phyloP scores from a whole-genome alignment of 2,888 invertebrate genomes.

The Aromia moschata region DNA sequence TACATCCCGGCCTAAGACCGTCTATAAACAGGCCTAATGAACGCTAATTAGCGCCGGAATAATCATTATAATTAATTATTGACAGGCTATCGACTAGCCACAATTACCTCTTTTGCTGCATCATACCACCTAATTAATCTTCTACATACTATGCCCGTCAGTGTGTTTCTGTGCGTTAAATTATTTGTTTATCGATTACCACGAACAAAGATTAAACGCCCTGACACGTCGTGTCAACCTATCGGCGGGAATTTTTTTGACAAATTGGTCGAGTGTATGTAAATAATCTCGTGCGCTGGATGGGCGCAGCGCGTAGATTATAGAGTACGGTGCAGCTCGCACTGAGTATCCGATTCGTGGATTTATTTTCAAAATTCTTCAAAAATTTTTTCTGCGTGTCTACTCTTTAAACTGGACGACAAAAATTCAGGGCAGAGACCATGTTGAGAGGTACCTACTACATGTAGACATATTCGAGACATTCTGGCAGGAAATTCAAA shows the following conservation, averaged over 20 bases:
- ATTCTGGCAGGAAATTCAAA: too few relatives aligned
- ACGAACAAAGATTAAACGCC: conserved; percentile 1
- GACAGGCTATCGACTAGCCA: neutral
- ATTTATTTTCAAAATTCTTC: too few relatives aligned
- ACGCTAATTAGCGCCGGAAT: neutral
- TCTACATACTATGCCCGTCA: neutral
- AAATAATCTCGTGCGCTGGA: conserved; percentile 36
- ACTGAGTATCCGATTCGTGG: too few relatives aligned
- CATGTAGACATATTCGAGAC: too few relatives aligned
- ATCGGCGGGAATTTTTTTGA: conserved; percentile 6
- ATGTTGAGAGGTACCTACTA: too few relatives aligned
- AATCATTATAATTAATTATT: conserved; percentile 2
- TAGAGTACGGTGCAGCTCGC: too few relatives aligned
- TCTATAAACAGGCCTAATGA: neutral
- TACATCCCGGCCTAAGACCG: neutral
- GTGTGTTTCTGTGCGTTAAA: neutral
- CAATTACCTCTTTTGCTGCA: neutral
- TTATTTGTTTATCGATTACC: neutral
- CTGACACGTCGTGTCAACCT: conserved; percentile 2
- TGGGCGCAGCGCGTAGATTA: conserved; percentile 56
- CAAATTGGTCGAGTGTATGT: conserved; percentile 14
- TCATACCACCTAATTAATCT: neutral
- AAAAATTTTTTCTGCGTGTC: too few relatives aligned
- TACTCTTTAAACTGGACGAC: too few relatives aligned
- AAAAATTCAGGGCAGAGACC: too few relatives aligned